Evolutionary conservation across 2,888 invertebrate genomes (phyloP).

Genomic region (Venusia cambrica): DNA sequence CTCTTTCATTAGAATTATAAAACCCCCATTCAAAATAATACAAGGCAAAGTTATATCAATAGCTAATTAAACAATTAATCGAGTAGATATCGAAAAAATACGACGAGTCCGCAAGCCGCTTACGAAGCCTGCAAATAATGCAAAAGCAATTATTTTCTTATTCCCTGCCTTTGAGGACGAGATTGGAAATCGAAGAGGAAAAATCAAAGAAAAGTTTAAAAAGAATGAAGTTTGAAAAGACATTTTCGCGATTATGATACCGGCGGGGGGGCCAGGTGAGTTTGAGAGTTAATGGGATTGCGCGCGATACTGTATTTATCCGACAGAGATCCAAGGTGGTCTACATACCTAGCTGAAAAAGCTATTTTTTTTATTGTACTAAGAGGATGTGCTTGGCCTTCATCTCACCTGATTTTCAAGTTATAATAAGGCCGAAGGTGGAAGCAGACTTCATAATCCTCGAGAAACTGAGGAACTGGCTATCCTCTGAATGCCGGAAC

Average conservation of each 20-base stretch:
- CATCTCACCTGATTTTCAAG: too few species aligned
- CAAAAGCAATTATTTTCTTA: slow-evolving; percentile 66
- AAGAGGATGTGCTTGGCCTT: too few species aligned
- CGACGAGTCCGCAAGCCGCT: slow-evolving; percentile 22
- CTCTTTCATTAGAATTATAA: too few species aligned
- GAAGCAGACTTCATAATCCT: too few species aligned
- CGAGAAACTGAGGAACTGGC: too few species aligned
- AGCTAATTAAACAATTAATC: slow-evolving; percentile 32
- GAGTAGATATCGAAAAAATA: slow-evolving; percentile 24
- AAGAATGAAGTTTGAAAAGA: slow-evolving; percentile 51
- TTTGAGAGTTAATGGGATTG: slow-evolving; percentile 14
- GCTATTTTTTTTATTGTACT: too few species aligned
- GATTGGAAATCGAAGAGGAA: slow-evolving; percentile 60
- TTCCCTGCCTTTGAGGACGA: slow-evolving; percentile 53
- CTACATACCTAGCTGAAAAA: too few species aligned
- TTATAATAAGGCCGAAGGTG: too few species aligned
- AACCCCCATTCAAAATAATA: slow-evolving; percentile 14
- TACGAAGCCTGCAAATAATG: slow-evolving; percentile 63
- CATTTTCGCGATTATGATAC: slow-evolving; percentile 62
- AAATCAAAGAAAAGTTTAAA: slow-evolving; percentile 63
- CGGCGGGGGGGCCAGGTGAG: slow-evolving; percentile 60
- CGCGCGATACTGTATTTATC: slow-evolving; percentile 3
- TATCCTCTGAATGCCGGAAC: too few species aligned
- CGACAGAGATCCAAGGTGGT: too few species aligned
- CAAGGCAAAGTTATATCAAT: slow-evolving; percentile 21